phyloP scores from a whole-genome alignment of 2,113 vertebrate genomes.

The Drymodes brunneopygia region DNA sequence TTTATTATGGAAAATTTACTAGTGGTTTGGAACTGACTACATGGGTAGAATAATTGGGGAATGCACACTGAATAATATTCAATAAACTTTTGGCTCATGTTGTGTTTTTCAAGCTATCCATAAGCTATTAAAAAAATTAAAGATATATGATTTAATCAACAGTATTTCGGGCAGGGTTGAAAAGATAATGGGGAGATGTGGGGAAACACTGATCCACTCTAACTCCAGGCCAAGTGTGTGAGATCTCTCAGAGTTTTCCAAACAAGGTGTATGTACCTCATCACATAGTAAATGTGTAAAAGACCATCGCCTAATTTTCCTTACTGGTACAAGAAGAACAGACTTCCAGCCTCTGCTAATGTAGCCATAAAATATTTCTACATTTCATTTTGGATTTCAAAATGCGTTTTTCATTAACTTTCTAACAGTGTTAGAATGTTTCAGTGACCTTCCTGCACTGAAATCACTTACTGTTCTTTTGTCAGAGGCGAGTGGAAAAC shows the following conservation, averaged over 20 bases:
- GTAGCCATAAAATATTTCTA: not conserved
- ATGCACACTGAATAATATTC: not conserved
- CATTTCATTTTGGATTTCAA: not conserved
- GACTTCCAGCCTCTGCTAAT: not conserved
- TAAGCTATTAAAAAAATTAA: not conserved
- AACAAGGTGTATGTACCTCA: not conserved
- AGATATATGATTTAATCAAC: not conserved
- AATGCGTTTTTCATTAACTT: not conserved
- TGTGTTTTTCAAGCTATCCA: not conserved
- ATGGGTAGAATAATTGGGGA: not conserved
- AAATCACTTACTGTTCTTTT: not conserved
- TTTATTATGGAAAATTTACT: slow-evolving; percentile 48
- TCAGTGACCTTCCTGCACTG: not conserved
- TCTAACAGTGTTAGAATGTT: not conserved
- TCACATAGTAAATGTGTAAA: not conserved
- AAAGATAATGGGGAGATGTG: not conserved
- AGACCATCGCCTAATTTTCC: not conserved
- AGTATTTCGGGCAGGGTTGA: not conserved
- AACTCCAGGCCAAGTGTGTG: not conserved
- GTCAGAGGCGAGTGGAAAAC: not conserved
- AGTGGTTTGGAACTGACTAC: slow-evolving; percentile 18
- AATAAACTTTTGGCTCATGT: not conserved
- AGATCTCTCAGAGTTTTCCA: not conserved
- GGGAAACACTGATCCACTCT: not conserved
- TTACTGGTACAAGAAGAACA: not conserved